phyloP scores from a whole-genome alignment of 2,888 invertebrate genomes.

The Drosophila barbarae region DNA sequence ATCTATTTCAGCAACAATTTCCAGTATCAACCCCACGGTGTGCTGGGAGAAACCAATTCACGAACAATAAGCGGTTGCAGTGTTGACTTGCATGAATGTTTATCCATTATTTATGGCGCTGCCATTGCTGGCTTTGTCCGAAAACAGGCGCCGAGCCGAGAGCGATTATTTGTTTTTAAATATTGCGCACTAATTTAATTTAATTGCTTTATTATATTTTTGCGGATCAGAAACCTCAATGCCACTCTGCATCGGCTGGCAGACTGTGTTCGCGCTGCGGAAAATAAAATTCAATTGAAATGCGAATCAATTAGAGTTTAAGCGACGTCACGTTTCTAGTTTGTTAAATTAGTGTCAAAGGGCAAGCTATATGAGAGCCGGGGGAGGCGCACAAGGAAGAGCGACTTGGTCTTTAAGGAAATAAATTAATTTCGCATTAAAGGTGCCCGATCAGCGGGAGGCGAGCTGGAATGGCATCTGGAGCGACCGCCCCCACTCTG shows the following conservation, averaged over 20 bases:
- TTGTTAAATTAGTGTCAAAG: conserved; percentile 43
- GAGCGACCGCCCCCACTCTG: not conserved
- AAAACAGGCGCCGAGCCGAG: conserved; percentile 10
- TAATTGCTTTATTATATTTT: conserved; percentile 48
- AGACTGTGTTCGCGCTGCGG: conserved; percentile 1
- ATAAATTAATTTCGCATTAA: conserved; percentile 53
- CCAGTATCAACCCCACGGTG: not conserved
- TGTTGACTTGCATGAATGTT: conserved; percentile 36
- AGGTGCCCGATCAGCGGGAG: conserved; percentile 2
- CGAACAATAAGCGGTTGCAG: conserved; percentile 20
- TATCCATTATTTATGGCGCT: conserved; percentile 43
- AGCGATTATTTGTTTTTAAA: conserved; percentile 54
- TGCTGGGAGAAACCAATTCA: not conserved
- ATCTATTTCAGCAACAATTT: too few species aligned
- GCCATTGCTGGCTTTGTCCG: conserved; percentile 31
- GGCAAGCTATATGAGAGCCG: not conserved
- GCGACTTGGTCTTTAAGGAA: conserved; percentile 26
- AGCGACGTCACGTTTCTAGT: conserved; percentile 59
- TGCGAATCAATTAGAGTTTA: conserved; percentile 43
- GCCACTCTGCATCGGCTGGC: not conserved
- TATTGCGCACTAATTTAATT: conserved; percentile 51
- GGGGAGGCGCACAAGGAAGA: not conserved
- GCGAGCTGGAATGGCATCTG: conserved; percentile 9
- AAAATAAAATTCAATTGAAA: conserved; percentile 44
- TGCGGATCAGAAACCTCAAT: conserved; percentile 40